phyloP scores from a whole-genome alignment of 64 coral and sea anemone species.

The Stichodactyla helianthus region DNA sequence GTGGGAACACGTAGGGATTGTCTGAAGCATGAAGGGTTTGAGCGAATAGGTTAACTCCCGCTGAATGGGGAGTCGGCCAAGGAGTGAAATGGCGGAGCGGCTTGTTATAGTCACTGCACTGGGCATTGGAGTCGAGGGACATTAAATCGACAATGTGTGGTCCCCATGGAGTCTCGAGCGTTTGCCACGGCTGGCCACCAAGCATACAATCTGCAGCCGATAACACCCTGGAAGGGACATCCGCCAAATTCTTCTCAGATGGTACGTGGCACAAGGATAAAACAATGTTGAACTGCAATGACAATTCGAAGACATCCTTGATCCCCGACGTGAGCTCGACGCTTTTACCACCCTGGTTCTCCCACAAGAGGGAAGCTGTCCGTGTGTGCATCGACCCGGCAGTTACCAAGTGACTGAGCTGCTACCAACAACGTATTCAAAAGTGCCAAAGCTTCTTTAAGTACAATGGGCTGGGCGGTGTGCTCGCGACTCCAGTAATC shows the following conservation, averaged over 20 bases:
- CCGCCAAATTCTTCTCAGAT: constrained; percentile 18
- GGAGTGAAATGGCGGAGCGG: not conserved
- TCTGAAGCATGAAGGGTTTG: not conserved
- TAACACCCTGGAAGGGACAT: not conserved
- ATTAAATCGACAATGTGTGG: constrained; percentile 37
- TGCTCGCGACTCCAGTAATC: constrained; percentile 47
- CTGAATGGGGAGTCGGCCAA: not conserved
- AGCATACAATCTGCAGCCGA: constrained; percentile 13
- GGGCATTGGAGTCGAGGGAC: constrained; percentile 29
- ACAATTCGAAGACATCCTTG: constrained; percentile 6
- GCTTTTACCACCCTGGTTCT: constrained; percentile 36
- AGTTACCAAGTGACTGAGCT: not conserved
- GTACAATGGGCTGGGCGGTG: constrained; percentile 9
- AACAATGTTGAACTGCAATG: constrained; percentile 15
- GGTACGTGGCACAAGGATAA: constrained; percentile 28
- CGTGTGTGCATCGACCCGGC: constrained; percentile 24
- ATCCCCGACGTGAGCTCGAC: constrained; percentile 9
- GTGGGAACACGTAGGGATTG: constrained; percentile 18
- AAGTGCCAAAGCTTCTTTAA: constrained; percentile 48
- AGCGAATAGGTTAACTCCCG: not conserved
- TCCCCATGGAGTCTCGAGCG: not conserved
- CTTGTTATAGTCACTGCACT: not conserved
- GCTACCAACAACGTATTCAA: constrained; percentile 16
- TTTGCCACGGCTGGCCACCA: not conserved
- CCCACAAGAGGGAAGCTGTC: constrained; percentile 53